Base-by-base conservation (phyloP, 2,888 invertebrate species). In the Nephrotoma flavescens region DNA sequence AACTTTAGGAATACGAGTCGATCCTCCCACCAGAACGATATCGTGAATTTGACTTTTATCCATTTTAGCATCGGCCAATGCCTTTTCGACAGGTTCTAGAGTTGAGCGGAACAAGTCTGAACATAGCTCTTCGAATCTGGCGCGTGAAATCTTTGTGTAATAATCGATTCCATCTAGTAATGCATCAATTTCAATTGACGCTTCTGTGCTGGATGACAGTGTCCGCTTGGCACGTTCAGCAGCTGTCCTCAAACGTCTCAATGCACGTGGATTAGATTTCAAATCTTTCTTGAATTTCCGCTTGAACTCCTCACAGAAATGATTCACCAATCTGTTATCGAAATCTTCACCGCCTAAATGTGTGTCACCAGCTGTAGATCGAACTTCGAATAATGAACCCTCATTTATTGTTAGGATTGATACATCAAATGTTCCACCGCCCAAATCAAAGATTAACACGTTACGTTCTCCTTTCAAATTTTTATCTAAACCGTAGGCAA, bases 361-460 rank as follows among this genome's bases (percentile, higher is more conserved):
- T 89, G 98, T 98, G 91, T 98, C 98, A 89, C 98, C 98, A 89
- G 97, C 97, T 86, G 98, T 99, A 45, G 98, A 97, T 91, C 97
- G 98, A 86, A 98, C 98, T 91, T 99, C 98, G 92, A 98, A 99
- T 90, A 96, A 94, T n/a, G 86, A 86, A 93, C 98, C 95, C 91
- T 98, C 98, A 92, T 98, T 98, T 91, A 98, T 98, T 89, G 98
- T 97, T 90, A 98, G 93, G 91, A 98, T 97, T 88, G 98, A 98
- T 87, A 98, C 98, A 93, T 99, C 98, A 91, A 99, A 98, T 90
- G 98, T 98, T 90, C 98, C 98, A 91, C 98, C 98, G 91, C 98
- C 98, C 90, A 97, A 97, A 93, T 98, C 98, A 92, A 88, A 90
- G 89, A 96, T 96, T 88, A 96, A 93, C 88, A 97, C 96, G 90